These are phyloP conservation scores for Charanyca ferruginea DNA, from an alignment of 2,888 invertebrate genomes.

Conservation along the genomic window DNA sequence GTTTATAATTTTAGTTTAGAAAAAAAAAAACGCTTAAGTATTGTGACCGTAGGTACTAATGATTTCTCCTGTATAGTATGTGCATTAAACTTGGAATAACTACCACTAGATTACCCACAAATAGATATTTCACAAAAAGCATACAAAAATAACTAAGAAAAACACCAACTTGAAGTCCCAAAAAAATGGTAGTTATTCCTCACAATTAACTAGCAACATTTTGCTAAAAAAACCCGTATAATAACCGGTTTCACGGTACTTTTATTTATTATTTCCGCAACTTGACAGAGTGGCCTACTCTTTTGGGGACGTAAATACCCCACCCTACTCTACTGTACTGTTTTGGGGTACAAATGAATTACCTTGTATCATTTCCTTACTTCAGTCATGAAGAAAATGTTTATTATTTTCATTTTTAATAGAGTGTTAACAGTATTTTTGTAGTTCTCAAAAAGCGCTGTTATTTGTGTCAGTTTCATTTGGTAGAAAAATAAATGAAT, in stretches of 20 bases:
- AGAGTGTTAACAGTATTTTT: no score
- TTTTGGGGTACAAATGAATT: conserved; percentile 59
- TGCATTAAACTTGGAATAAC: no score
- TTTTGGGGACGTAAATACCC: conserved; percentile 53
- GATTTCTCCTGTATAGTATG: no score
- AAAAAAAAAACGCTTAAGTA: no score
- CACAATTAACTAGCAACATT: conserved; percentile 53
- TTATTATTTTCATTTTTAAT: conserved; percentile 38
- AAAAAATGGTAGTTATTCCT: conserved; percentile 20
- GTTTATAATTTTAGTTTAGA: no score
- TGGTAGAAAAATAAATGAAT: no score
- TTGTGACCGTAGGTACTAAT: no score
- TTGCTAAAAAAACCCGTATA: conserved; percentile 43
- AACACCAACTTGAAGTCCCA: not conserved
- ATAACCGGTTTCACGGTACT: conserved; percentile 63
- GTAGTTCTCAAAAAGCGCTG: no score
- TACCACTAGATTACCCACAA: no score
- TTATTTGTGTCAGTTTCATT: no score
- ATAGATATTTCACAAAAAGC: no score
- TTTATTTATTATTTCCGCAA: conserved; percentile 70
- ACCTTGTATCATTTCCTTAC: conserved; percentile 54
- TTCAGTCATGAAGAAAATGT: conserved; percentile 44
- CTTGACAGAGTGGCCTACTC: conserved; percentile 53
- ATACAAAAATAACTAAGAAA: not conserved
- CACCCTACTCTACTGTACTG: conserved; percentile 45